These are phyloP conservation scores for Exocentrus adspersus DNA, from an alignment of 2,888 invertebrate species.

Conservation along the genomic window DNA sequence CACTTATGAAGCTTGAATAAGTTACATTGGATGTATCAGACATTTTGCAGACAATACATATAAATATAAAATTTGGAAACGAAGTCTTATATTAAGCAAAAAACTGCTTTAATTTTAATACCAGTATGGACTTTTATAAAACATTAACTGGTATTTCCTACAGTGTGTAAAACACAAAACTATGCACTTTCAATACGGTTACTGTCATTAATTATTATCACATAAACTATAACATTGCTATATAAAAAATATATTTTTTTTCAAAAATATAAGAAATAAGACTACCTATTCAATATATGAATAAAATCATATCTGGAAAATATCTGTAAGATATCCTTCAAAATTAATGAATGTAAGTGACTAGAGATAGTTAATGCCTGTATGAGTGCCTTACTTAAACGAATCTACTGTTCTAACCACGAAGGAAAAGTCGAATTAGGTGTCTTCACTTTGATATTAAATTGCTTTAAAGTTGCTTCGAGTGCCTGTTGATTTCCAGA, in stretches of 20 bases:
- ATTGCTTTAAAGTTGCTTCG: slow-evolving; percentile 94
- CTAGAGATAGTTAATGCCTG: slow-evolving; percentile 35
- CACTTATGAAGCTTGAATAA: slow-evolving; percentile 16
- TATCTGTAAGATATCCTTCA: slow-evolving; percentile 15
- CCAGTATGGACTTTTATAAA: no score
- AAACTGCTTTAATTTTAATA: no score
- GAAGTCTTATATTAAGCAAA: no score
- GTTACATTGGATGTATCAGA: slow-evolving; percentile 8
- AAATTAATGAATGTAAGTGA: slow-evolving; percentile 27
- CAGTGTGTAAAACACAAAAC: no score
- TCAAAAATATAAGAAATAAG: neutral
- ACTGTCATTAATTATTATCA: neutral
- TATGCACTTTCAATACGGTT: neutral
- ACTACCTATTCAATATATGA: slow-evolving; percentile 7
- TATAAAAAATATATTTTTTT: neutral
- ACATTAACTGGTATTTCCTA: no score
- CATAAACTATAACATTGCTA: neutral
- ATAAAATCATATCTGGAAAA: slow-evolving; percentile 15
- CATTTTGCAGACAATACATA: slow-evolving; percentile 15
- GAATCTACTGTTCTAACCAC: slow-evolving; percentile 79
- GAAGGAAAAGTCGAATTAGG: slow-evolving; percentile 81
- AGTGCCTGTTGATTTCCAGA: slow-evolving; percentile 94
- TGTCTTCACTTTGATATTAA: slow-evolving; percentile 89
- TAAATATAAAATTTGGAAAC: no score
- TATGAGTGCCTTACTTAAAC: slow-evolving; percentile 17